phyloP scores from a whole-genome alignment of 2,113 vertebrate genomes.

The Arvicanthis niloticus region DNA sequence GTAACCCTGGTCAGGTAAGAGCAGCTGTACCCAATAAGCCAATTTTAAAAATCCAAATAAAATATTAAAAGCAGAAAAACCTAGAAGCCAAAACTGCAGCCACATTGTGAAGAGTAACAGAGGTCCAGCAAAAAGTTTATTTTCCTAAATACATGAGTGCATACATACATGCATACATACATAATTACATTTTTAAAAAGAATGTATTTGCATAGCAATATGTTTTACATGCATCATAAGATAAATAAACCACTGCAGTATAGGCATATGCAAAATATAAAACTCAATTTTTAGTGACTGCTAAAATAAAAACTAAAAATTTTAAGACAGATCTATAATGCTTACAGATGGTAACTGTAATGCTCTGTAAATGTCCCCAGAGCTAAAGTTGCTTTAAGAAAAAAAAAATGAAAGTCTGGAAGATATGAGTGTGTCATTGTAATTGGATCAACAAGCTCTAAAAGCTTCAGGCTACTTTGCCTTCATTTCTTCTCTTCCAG shows the following conservation, averaged over 20 bases:
- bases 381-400: slow-evolving; percentile 87
- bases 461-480: slow-evolving; percentile 84
- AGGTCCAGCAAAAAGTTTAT: neutral
- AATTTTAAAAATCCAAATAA: neutral
- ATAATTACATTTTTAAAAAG: neutral
- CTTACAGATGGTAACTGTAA: slow-evolving; percentile 85
- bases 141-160: neutral
- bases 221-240: neutral
- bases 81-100: neutral
- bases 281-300: slow-evolving; percentile 62
- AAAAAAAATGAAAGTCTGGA: slow-evolving; percentile 72
- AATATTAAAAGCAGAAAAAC: neutral
- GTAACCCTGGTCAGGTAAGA: neutral
- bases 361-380: slow-evolving; percentile 78
- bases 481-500: slow-evolving; percentile 87
- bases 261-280: slow-evolving; percentile 70
- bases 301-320: slow-evolving; percentile 79
- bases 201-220: neutral
- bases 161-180: neutral
- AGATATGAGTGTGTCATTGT: slow-evolving; percentile 87
- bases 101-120: neutral
- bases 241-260: slow-evolving; percentile 35
- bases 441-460: slow-evolving; percentile 88
- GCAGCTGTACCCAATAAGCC: neutral
- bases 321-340: slow-evolving; percentile 83